phyloP scores from a whole-genome alignment of 2,888 invertebrate genomes.

The Herminia tarsipennalis region DNA sequence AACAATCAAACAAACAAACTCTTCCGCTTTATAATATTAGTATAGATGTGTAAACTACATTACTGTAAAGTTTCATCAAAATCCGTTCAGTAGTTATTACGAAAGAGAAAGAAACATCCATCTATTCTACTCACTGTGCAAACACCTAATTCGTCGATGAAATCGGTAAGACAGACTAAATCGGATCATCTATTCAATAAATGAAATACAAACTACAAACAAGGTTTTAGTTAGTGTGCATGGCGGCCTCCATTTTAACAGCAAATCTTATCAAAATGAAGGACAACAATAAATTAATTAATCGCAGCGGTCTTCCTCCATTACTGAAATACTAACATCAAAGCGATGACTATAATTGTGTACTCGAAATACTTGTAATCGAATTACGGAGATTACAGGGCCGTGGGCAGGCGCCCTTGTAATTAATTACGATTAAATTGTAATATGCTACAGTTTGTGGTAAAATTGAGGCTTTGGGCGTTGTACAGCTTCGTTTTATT shows the following conservation, averaged over 20 bases:
- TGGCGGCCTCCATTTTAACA: slow-evolving; percentile 4
- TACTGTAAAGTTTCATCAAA: too few relatives aligned
- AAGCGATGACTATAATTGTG: slow-evolving; percentile 24
- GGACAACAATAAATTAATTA: slow-evolving; percentile 5
- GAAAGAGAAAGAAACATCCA: too few relatives aligned
- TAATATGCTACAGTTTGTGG: slow-evolving; percentile 6
- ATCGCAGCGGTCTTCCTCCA: background rate
- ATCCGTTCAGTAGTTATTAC: too few relatives aligned
- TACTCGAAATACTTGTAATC: slow-evolving; percentile 14
- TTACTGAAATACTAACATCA: slow-evolving; percentile 15
- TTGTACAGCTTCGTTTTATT: background rate
- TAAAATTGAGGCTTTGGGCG: background rate
- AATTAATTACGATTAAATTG: slow-evolving; percentile 26
- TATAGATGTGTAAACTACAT: too few relatives aligned
- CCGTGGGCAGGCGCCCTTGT: slow-evolving; percentile 8
- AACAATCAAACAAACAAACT: too few relatives aligned
- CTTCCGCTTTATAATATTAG: too few relatives aligned
- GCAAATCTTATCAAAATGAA: background rate
- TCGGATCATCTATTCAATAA: too few relatives aligned
- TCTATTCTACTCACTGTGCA: too few relatives aligned
- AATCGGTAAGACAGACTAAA: too few relatives aligned
- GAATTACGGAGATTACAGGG: slow-evolving; percentile 25
- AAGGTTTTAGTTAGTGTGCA: too few relatives aligned
- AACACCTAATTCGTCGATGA: too few relatives aligned
- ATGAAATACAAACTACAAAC: too few relatives aligned